Base-by-base conservation (phyloP, 2,888 invertebrate species). In the Liposcelis brunnea region DNA sequence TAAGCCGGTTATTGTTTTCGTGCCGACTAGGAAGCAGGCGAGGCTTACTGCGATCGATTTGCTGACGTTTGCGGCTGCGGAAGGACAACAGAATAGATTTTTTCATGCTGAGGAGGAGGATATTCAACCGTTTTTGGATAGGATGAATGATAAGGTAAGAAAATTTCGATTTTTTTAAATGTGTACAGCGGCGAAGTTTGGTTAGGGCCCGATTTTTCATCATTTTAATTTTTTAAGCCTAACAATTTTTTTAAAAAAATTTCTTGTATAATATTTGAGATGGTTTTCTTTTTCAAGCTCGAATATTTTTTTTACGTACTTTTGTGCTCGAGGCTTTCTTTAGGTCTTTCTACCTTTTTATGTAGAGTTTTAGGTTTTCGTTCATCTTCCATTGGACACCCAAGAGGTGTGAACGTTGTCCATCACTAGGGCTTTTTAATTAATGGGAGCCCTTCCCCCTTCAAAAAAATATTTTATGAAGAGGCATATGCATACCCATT, bases 31-130 rank as follows among this genome's bases (percentile, higher is more conserved):
- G 0, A 81, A 90, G 46, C 90, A 91, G 63, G 84, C 93, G 0
- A 71, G 91, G 11, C 68, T 95, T n/a, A 86, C 94, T 0, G 97
- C 97, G 0, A 89, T 97, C 36, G 97, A 98, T 62, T 70, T 99
- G 47, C 66, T 98, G 45, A 95, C 95, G 0, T 85, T 87, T 60
- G 86, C 93, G 0, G 86, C 91, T 0, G 87, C 95, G 0, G 91
- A 93, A 56, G 75, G 80, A 32, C 75, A 84, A 51, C 79, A 89
- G 0, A 78, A 81, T 44, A 68, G 89, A 48, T 98, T 98, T 67
- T 78, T 95, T 60, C 86, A 89, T 55, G 89, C 90, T 0, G 74
- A 80, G 38, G 77, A 82, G 48, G 80, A 85, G 12, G 84, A 94
- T 58, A 77, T 95, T 47, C 76, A 81, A 59, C 87, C 90, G 0